Percentiles rank a stretch among this genome's conserved stretches.
Conservation (phyloP, 2,888 invertebrate species). For the Drosophila aldrichi region DNA sequence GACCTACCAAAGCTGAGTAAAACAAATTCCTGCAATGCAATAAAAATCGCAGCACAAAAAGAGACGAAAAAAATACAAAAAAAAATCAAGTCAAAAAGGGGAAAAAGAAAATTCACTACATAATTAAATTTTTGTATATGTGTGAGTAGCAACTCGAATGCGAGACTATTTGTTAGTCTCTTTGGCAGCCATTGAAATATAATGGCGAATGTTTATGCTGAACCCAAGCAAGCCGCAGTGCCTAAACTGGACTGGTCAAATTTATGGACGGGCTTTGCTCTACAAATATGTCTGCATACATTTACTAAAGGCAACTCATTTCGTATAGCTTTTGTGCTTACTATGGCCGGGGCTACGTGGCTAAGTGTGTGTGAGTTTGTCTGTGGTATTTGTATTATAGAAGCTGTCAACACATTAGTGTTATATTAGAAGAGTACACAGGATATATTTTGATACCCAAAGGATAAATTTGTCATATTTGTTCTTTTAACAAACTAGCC, state of each 20-base stretch:
- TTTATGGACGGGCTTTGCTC: slow-evolving; percentile 50
- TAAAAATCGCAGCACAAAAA: slow-evolving; percentile 57
- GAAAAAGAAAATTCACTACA: slow-evolving; percentile 60
- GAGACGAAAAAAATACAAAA: slow-evolving; percentile 19
- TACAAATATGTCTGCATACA: slow-evolving; percentile 71
- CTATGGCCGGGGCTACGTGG: neutral
- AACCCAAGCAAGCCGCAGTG: slow-evolving; percentile 19
- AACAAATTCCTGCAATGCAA: slow-evolving; percentile 62
- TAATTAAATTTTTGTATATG: slow-evolving; percentile 64
- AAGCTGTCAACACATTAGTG: slow-evolving; percentile 16
- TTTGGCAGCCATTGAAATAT: slow-evolving; percentile 50
- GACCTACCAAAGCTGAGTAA: slow-evolving; percentile 48
- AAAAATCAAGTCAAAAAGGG: slow-evolving; percentile 22
- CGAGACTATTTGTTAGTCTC: slow-evolving; percentile 59
- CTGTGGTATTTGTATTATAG: neutral
- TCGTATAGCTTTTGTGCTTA: slow-evolving; percentile 29
- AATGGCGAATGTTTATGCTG: slow-evolving; percentile 68
- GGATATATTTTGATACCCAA: neutral
- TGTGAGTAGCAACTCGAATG: slow-evolving; percentile 45
- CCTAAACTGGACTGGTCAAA: slow-evolving; percentile 36
- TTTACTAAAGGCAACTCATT: slow-evolving; percentile 40
- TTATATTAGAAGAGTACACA: no score
- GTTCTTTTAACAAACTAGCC: neutral
- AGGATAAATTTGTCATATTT: neutral
- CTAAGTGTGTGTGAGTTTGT: slow-evolving; percentile 11